Evolutionary conservation across 1,140 invertebrate species (phyloP), one percentile per base, ranked within the genome.

Genomic region (Aphaenogaster ashmeadi): DNA sequence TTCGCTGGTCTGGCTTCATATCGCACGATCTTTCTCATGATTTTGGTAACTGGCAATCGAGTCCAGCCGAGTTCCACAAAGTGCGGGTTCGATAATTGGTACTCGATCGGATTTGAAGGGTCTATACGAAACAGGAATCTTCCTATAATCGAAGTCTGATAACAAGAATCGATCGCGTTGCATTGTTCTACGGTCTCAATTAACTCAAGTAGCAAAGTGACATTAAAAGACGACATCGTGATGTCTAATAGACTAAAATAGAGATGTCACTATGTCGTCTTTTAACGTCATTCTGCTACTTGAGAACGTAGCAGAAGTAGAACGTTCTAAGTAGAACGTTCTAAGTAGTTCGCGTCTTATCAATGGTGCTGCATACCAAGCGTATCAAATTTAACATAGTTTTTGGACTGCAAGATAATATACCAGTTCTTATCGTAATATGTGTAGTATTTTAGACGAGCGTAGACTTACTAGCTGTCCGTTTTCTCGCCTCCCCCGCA

Each of bases 11-110:
- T 67, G 1, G 91, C 54, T 47, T 89, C 58, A 38, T 90, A 90
- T 56, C 87, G 62, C 11, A 88, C 66, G 62, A 93, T 89, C 79
- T 91, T 92, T 60, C 75, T 89, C 58, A 78, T 89, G 44, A 56
- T 91, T 89, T 87, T 91, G 67, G 77, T 75, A 84, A 85, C 71
- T 38, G 91, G 92, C 75, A 92, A 80, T 80, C 92, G 81, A 36
- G 91, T 93, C 92, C 91, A 93, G 15, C 89, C 87, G 27, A 89
- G 87, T 41, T 92, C 77, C 81, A 89, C 83, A 85, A 93, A 94
- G 84, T 87, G 79, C 69, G 78, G 71, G 81, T 93, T 77, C 85
- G 92, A 94, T 91, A 94, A 93, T 94, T 92, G 93, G 87, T 93
- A 93, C 87, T 94, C 81, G 85, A 94, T 94, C 87, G 89, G 72